phyloP scores from a whole-genome alignment of 2,888 invertebrate genomes.

The Machimus rusticus region DNA sequence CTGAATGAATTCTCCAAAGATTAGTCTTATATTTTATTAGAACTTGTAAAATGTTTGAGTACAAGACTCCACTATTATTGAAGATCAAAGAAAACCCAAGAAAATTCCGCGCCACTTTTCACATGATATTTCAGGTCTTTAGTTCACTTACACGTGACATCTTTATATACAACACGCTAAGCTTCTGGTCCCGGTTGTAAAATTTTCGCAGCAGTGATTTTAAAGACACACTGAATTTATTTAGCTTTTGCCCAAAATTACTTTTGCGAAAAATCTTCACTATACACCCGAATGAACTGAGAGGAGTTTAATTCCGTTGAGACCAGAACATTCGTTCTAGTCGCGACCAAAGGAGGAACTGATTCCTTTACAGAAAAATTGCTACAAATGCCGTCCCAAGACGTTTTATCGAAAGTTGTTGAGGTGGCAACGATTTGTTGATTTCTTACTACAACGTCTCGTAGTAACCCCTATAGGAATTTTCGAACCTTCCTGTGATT shows the following conservation, averaged over 20 bases:
- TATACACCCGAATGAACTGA: background rate
- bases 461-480: constrained; percentile 9
- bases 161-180: constrained; percentile 14
- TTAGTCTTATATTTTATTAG: background rate
- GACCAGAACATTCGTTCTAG: constrained; percentile 43
- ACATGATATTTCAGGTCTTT: background rate
- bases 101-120: background rate
- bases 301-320: background rate
- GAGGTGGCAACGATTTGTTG: constrained; percentile 48
- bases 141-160: constrained; percentile 50
- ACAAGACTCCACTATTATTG: background rate
- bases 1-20: background rate
- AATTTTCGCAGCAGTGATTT: constrained; percentile 1
- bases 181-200: background rate
- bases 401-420: constrained; percentile 44
- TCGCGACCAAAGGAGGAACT: constrained; percentile 48
- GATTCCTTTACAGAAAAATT: constrained; percentile 27
- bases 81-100: background rate
- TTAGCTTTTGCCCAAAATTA: background rate
- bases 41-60: background rate
- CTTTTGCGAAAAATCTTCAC: background rate
- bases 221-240: constrained; percentile 21
- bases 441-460: constrained; percentile 41
- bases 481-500: background rate
- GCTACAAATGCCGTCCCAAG: background rate